Evolutionary conservation across 2,888 invertebrate species (phyloP).

Genomic region (Drosophila maculinotata): DNA sequence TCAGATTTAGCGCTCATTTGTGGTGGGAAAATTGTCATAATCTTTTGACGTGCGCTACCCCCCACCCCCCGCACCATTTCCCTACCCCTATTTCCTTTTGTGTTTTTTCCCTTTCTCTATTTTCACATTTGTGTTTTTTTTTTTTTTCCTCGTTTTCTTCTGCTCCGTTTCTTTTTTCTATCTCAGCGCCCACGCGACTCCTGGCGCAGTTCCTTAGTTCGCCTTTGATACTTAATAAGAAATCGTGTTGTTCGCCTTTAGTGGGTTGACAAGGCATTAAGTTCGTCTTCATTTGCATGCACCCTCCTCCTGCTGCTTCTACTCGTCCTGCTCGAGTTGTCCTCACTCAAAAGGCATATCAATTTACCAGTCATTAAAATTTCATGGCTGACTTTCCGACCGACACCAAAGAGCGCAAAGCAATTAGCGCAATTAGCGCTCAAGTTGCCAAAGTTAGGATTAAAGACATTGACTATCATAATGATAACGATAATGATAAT

Average conservation of each 20-base stretch:
- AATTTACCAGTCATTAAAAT: conserved; percentile 79
- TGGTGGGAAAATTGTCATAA: conserved; percentile 84
- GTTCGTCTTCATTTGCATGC: conserved; percentile 70
- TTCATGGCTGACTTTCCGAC: conserved; percentile 72
- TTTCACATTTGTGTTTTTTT: conserved; percentile 6
- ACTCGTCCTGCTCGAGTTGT: not conserved
- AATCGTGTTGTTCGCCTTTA: conserved; percentile 56
- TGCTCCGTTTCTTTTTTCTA: conserved; percentile 25
- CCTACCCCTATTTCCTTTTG: conserved; percentile 38
- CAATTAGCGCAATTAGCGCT: conserved; percentile 72
- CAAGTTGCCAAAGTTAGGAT: conserved; percentile 22
- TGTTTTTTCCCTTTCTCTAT: conserved; percentile 20
- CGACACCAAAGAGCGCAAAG: conserved; percentile 64
- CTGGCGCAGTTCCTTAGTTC: conserved; percentile 31
- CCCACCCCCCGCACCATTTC: conserved; percentile 21
- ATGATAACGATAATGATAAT: conserved; percentile 41
- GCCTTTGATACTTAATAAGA: conserved; percentile 80
- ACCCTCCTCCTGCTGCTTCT: not conserved
- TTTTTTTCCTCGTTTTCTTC: conserved; percentile 5
- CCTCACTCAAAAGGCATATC: conserved; percentile 76
- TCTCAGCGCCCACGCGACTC: conserved; percentile 45
- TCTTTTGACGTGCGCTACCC: conserved; percentile 81
- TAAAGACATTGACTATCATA: conserved; percentile 45
- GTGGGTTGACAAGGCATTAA: conserved; percentile 60
- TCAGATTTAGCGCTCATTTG: conserved; percentile 79